Conservation (phyloP, 2,888 invertebrate species). For the Malthinus flaveolus region DNA sequence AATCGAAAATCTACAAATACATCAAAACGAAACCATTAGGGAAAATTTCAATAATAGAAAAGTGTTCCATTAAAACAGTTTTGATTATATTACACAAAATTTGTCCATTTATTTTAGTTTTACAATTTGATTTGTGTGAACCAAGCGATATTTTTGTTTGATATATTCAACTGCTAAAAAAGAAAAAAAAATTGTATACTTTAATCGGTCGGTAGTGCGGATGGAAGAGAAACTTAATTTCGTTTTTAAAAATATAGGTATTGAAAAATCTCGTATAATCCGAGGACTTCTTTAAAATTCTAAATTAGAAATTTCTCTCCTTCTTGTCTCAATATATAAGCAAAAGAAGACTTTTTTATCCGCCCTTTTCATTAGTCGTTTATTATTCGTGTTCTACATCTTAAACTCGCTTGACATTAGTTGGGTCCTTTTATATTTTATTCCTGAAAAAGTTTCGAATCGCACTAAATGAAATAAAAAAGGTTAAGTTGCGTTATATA, state of each 20-base stretch:
- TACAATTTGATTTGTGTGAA: too few relatives aligned
- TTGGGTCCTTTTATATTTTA: not conserved
- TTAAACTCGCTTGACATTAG: slow-evolving; percentile 1
- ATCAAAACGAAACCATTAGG: slow-evolving; percentile 6
- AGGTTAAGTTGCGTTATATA: not conserved
- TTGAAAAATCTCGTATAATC: not conserved
- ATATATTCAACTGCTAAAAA: too few relatives aligned
- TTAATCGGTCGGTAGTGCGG: too few relatives aligned
- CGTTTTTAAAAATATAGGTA: not conserved
- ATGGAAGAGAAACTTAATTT: not conserved
- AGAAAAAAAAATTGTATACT: too few relatives aligned
- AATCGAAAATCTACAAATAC: slow-evolving; percentile 5
- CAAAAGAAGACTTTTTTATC: slow-evolving; percentile 3
- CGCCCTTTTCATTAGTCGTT: slow-evolving; percentile 7
- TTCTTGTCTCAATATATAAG: slow-evolving; percentile 5
- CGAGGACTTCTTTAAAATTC: not conserved
- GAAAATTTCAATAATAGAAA: slow-evolving; percentile 1
- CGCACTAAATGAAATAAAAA: slow-evolving; percentile 4
- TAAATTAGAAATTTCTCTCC: slow-evolving; percentile 3
- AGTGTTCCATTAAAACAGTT: slow-evolving; percentile 5
- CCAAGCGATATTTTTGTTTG: too few relatives aligned
- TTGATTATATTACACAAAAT: slow-evolving; percentile 3
- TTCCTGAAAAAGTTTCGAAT: not conserved
- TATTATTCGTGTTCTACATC: slow-evolving; percentile 8
- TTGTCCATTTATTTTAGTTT: not conserved